Evolutionary conservation across 1,140 invertebrate species (phyloP), one percentile per base, ranked within the genome.

Genomic region (Leguminivora glycinivorella): DNA sequence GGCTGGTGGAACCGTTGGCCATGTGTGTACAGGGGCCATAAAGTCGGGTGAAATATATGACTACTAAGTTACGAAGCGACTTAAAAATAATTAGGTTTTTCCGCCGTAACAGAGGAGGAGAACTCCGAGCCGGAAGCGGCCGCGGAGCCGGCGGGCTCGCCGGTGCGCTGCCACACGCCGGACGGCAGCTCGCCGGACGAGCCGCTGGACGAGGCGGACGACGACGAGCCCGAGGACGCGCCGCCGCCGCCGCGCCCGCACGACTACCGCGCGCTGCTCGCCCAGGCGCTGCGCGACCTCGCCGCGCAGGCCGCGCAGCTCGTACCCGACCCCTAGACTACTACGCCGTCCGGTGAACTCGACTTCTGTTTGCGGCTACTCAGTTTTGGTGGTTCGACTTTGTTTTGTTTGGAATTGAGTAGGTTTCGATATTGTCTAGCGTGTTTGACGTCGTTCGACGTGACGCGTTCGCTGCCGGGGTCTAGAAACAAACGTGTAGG

Each of bases 181-280:
- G 71, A 72, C 26, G 76, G 73, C 73, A 77, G 76, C 73, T 72
- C 73, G 29, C 47, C 67, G 12, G 73, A 74, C 31, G 77, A 77
- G 63, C 72, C 56, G 22, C 56, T 66, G 10, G 77, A 77, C 60
- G 72, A 72, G 19, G 24, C 34, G 66, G 24, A 25, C 47, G 66
- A 72, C 29, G 52, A 67, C 7, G 73, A 73, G 24, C 24, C 56
- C 38, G 70, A n/a, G n/a, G n/a, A 68, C 40, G 68, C 19, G 67
- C 69, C 70, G 22, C 7, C 68, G 63, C 67, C 72, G 47, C 68
- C 68, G 52, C 68, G n/a, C 17, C 25, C 67, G 5, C 40, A 29
- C n/a, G 56, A 29, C 7, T 68, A 43, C 56, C 69, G 31, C 34
- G 71, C 72, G n/a, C 70, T 69, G 56, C 70, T 74, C 12, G 12